Conservation (phyloP, 2,113 vertebrate genomes). For the Clarias magur region DNA sequence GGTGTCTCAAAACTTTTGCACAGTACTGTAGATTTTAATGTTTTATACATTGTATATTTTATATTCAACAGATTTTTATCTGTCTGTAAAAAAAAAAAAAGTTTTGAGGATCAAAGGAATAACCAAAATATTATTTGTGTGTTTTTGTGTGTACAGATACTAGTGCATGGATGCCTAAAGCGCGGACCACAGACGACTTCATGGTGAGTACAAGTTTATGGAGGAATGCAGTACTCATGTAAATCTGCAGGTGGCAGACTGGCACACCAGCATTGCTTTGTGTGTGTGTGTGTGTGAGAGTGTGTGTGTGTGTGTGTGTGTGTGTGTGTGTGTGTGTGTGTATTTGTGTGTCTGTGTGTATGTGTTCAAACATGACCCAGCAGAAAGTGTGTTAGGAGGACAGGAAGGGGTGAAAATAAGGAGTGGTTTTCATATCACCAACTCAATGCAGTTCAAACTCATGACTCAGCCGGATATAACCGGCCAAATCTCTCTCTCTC, state of each 20-base stretch:
- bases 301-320: conserved; percentile 53
- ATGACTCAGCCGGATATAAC: conserved; percentile 47
- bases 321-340: conserved; percentile 19
- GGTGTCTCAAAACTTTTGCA: neutral
- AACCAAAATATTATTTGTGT: neutral
- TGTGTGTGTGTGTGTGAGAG: conserved; percentile 45
- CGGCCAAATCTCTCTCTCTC: conserved; percentile 18
- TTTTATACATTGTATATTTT: neutral
- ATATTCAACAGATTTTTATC: neutral
- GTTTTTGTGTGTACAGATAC: neutral
- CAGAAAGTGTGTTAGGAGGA: conserved; percentile 46
- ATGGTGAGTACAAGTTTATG: conserved; percentile 14
- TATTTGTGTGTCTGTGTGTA: conserved; percentile 11
- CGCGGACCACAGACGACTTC: neutral
- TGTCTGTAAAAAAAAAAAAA: neutral
- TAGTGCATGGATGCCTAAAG: neutral
- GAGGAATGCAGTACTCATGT: conserved; percentile 42
- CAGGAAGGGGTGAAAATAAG: conserved; percentile 39
- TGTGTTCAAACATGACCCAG: conserved; percentile 42
- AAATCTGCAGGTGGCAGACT: conserved; percentile 69
- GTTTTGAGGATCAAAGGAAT: neutral
- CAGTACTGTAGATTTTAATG: too few species aligned
- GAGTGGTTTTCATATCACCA: conserved; percentile 43
- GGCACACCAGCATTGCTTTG: conserved; percentile 47
- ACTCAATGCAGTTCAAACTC: conserved; percentile 33